These are phyloP conservation scores for Norana najaformis DNA, from an alignment of 2,888 invertebrate species.

Conservation along the genomic window DNA sequence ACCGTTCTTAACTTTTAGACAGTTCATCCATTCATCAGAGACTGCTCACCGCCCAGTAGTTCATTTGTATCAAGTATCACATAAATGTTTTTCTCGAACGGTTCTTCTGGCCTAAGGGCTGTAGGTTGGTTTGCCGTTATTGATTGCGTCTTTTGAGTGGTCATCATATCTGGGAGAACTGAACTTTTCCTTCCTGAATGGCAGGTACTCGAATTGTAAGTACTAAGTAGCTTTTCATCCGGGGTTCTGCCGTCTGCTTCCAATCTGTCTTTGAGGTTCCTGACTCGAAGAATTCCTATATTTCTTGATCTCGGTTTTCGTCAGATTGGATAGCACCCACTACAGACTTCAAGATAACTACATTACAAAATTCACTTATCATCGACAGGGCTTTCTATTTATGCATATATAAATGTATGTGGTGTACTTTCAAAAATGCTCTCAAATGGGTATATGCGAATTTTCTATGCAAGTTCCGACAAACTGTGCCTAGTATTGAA, in stretches of 20 bases:
- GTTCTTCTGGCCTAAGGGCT: background rate
- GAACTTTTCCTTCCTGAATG: background rate
- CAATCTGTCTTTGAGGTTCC: slow-evolving; percentile 5
- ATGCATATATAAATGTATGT: background rate
- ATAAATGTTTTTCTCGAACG: background rate
- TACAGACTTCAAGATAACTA: background rate
- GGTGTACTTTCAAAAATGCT: background rate
- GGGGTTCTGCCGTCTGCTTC: background rate
- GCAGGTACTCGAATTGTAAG: background rate
- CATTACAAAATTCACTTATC: background rate
- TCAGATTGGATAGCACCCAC: background rate
- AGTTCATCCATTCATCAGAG: too few relatives aligned
- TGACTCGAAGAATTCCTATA: background rate
- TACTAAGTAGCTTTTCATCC: slow-evolving; percentile 13
- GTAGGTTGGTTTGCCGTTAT: slow-evolving; percentile 5
- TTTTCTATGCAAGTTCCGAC: too few relatives aligned
- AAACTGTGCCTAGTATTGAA: too few relatives aligned
- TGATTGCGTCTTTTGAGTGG: background rate
- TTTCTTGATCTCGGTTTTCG: background rate
- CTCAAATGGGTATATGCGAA: background rate
- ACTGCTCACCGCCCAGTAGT: too few relatives aligned
- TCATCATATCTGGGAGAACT: background rate
- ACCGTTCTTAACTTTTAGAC: background rate
- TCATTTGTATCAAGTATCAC: background rate
- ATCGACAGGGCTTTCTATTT: background rate